Conservation (phyloP, 2,888 invertebrate species). For the Ormyrus labotus region DNA sequence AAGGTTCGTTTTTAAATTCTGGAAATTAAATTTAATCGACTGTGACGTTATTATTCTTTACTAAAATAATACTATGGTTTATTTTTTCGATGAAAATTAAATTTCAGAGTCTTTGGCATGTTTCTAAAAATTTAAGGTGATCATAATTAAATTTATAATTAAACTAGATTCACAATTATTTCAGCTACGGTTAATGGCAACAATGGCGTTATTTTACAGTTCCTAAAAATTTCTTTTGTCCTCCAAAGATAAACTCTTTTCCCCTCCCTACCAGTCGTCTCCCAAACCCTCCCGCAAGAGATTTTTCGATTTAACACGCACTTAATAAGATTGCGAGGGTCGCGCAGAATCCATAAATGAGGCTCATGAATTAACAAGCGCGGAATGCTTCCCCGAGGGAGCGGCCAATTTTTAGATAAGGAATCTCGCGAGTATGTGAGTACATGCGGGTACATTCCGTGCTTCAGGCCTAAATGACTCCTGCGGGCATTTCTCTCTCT, state of each 20-base stretch:
- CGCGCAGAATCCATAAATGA: background rate
- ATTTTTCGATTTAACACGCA: background rate
- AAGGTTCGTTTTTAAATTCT: conserved; percentile 1
- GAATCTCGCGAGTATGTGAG: background rate
- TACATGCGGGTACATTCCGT: conserved; percentile 5
- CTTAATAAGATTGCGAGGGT: background rate
- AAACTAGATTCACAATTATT: too few species aligned
- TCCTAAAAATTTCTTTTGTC: too few species aligned
- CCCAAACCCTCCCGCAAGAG: background rate
- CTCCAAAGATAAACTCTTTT: too few species aligned
- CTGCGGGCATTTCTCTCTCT: conserved; percentile 16
- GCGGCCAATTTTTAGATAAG: conserved; percentile 36
- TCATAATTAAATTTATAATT: too few species aligned
- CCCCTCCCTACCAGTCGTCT: too few species aligned
- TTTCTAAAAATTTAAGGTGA: too few species aligned
- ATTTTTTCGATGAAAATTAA: background rate
- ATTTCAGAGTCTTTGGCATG: too few species aligned
- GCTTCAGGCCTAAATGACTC: conserved; percentile 36
- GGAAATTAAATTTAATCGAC: conserved; percentile 21
- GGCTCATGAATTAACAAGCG: conserved; percentile 22
- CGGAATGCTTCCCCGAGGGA: conserved; percentile 7
- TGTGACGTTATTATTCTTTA: background rate
- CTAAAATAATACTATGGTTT: conserved; percentile 9
- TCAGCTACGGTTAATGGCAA: too few species aligned
- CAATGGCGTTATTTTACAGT: too few species aligned